Percentiles rank a stretch among this genome's conserved stretches.
Evolutionary conservation across 1,140 invertebrate genomes (phyloP).

Genomic region (Habropoda laboriosa): DNA sequence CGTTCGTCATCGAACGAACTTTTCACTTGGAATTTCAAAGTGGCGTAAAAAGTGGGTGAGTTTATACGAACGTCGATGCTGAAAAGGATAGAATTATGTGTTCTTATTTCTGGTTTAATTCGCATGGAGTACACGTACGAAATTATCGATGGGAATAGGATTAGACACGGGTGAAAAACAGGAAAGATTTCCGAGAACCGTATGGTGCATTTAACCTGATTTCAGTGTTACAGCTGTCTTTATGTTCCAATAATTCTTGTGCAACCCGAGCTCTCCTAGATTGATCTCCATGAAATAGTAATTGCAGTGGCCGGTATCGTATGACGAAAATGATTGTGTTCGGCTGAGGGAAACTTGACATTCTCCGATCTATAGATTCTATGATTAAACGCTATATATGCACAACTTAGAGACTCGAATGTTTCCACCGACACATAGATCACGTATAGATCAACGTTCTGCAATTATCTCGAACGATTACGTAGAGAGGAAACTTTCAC

Average conservation of each 20-base stretch:
- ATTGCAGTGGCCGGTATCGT: not conserved
- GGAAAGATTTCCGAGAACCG: not conserved
- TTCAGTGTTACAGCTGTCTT: not conserved
- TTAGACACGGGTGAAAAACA: not conserved
- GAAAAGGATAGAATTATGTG: no score
- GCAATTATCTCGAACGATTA: no score
- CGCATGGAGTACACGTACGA: not conserved
- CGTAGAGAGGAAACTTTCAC: no score
- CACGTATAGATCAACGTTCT: no score
- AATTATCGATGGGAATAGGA: not conserved
- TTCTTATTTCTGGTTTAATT: no score
- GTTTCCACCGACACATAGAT: no score
- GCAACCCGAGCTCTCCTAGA: not conserved
- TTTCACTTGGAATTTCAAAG: not conserved
- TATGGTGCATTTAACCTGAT: conserved; percentile 9
- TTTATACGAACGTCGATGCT: not conserved
- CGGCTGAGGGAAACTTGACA: no score
- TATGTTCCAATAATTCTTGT: conserved; percentile 4
- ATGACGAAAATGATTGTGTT: no score
- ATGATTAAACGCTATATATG: no score
- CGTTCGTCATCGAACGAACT: not conserved
- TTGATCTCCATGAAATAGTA: not conserved
- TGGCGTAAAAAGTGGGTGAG: no score
- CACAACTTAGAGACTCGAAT: no score
- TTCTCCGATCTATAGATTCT: no score